Evolutionary conservation across 2,888 invertebrate species (phyloP), one percentile per base, ranked within the genome.

Genomic region (Meiosimyza platycephala): DNA sequence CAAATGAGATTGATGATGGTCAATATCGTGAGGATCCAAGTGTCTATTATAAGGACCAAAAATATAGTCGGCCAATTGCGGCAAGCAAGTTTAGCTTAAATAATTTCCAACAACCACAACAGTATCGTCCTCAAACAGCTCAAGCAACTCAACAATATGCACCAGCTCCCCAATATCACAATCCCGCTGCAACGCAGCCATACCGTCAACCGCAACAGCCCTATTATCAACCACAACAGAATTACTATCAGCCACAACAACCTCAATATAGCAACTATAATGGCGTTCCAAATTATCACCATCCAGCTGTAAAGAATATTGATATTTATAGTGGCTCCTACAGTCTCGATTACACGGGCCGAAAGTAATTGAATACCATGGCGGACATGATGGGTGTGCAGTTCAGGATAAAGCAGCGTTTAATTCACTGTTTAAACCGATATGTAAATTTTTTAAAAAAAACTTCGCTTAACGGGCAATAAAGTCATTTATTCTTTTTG

Each of bases 11-110:
- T 81, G 95, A 95, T 82, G 95, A 95, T 82, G 95, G 95, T 0
- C 95, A 95, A 81, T 95, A 95, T 86, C 89, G 94, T 62, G 95
- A 95, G 83, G 95, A 95, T 84, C 95, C 95, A 0, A 90, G 90
- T 75, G 90, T 93, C 74, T 95, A 95, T 88, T 93, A 93, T 85
- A 90, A 91, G 78, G 91, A 93, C 81, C 91, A 93, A 11, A 90
- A 90, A 77, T 85, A 66, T 68, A 91, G 90, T 87, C 91, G 84
- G 15, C 83, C 83, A 16, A 75, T 83, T 50, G 79, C 84, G 4
- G 82, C 84, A n/a, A 87, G 85, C 74, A 85, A 85, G 75, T 85
- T 85, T 73, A 86, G 82, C 72, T 77, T 84, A 67, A 81, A 80
- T 86, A 85, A 87, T 83, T 80, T 85, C 80, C 76, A 81, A 80